A percentile compares a stretch with the other conserved stretches of the same genome.
phyloP scores from a whole-genome alignment of 2,888 invertebrate species.

The Hemithea aestivaria region DNA sequence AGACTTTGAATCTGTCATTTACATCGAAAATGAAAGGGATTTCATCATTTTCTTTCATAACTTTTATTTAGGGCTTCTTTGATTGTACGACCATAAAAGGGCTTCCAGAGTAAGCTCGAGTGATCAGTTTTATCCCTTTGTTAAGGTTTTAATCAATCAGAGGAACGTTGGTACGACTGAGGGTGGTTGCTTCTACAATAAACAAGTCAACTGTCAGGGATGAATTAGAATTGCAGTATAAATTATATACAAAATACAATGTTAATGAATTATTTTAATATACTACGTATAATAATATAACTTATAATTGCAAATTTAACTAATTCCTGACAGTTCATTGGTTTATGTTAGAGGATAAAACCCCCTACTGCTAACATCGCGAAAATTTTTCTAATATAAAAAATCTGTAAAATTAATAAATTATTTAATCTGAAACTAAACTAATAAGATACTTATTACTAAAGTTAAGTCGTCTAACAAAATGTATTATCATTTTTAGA shows the following conservation, averaged over 20 bases:
- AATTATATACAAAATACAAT: neutral
- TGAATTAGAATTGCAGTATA: slow-evolving; percentile 1
- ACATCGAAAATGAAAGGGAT: slow-evolving; percentile 23
- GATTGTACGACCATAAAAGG: slow-evolving; percentile 71
- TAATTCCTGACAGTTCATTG: too few relatives aligned
- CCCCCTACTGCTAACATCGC: too few relatives aligned
- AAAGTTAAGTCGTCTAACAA: too few relatives aligned
- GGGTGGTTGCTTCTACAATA: slow-evolving; percentile 6
- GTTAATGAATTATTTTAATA: too few relatives aligned
- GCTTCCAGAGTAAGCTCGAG: slow-evolving; percentile 66
- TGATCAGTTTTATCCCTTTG: slow-evolving; percentile 76
- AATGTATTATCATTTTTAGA: too few relatives aligned
- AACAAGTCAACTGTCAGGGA: neutral
- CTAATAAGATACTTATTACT: too few relatives aligned
- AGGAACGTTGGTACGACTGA: slow-evolving; percentile 42
- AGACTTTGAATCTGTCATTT: slow-evolving; percentile 2
- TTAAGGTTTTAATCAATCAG: slow-evolving; percentile 77
- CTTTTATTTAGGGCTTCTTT: slow-evolving; percentile 65
- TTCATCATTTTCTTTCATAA: slow-evolving; percentile 58
- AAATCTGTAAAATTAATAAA: too few relatives aligned
- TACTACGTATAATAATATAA: neutral
- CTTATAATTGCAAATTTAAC: too few relatives aligned
- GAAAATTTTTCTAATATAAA: too few relatives aligned
- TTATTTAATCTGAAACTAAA: too few relatives aligned
- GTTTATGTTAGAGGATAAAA: too few relatives aligned